Evolutionary conservation across 2,113 vertebrate genomes (phyloP), one percentile per base, ranked within the genome.

Genomic region (Lynx canadensis): DNA sequence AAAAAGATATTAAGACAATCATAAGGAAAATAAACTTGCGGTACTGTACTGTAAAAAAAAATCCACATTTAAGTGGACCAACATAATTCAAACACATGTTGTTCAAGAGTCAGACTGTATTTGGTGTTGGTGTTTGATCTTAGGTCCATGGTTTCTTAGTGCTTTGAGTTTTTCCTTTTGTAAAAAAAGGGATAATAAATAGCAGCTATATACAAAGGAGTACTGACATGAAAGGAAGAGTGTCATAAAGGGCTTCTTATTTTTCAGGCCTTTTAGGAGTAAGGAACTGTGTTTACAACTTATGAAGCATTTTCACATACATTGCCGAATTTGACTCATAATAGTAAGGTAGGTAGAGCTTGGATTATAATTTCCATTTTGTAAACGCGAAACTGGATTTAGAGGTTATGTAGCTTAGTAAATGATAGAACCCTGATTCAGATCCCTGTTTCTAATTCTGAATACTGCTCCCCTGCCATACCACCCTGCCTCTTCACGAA

Each of bases 61-160:
- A 41, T 41, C 71, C 71, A 74, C 36, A 74, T 41, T 74, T 73
- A 73, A 73, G 21, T 41, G 36, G 38, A 74, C 36, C 21, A 23
- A 41, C 36, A 74, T 41, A 74, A 38, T 74, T 74, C 71, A 74
- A 74, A 41, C 71, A 38, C 71, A 27, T 25, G 36, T 41, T 74
- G 36, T 74, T 74, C 36, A 27, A 41, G 71, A 74, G 38, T 74
- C 71, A 74, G 7, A 74, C 71, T 74, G 23, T 23, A 45, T 50
- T 87, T 90, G 85, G 38, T 52, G 12, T 86, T 92, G 89, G 48
- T 52, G 10, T 92, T 89, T 85, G 93, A 84, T 85, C 68, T 80
- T 71, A 85, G 21, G 18, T 83, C 13, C 71, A 38, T 60, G 27
- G 38, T 82, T 94, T 38, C 29, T n/a, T 50, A 74, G 36, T 89